Evolutionary conservation across 2,797 vertebrate genomes (phyloP).

Genomic region (Enteromius viviparus): DNA sequence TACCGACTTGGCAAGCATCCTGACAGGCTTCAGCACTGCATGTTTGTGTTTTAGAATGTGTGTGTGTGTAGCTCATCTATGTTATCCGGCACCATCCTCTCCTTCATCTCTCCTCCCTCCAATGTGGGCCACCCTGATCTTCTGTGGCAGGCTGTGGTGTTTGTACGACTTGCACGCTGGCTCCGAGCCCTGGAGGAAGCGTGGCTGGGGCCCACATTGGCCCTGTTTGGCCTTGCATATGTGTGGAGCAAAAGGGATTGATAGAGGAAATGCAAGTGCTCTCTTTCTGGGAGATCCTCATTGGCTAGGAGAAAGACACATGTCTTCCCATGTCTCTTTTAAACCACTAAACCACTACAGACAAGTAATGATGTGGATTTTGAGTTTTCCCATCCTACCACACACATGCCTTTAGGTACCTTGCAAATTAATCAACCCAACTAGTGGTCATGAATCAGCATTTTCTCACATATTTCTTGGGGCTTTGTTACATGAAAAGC

Average conservation of each 20-base stretch:
- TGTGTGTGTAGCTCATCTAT: constrained; percentile 8
- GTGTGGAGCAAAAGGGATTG: constrained; percentile 9
- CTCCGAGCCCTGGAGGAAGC: constrained; percentile 26
- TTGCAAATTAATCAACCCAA: constrained; percentile 5
- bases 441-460: not conserved
- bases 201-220: constrained; percentile 34
- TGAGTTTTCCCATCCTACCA: constrained; percentile 11
- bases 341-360: constrained; percentile 20
- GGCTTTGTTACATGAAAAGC: not conserved
- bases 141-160: constrained; percentile 28
- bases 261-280: not conserved
- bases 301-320: constrained; percentile 5
- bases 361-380: constrained; percentile 4
- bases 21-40: constrained; percentile 34
- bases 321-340: not conserved
- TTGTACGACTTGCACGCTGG: constrained; percentile 31
- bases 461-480: not conserved
- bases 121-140: constrained; percentile 44
- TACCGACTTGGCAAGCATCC: constrained; percentile 46
- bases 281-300: constrained; percentile 1
- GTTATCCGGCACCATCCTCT: constrained; percentile 16
- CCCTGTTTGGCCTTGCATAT: not conserved
- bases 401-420: not conserved
- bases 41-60: constrained; percentile 1
- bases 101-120: constrained; percentile 18